phyloP scores from a whole-genome alignment of 2,888 invertebrate species.

The Trilocha varians region DNA sequence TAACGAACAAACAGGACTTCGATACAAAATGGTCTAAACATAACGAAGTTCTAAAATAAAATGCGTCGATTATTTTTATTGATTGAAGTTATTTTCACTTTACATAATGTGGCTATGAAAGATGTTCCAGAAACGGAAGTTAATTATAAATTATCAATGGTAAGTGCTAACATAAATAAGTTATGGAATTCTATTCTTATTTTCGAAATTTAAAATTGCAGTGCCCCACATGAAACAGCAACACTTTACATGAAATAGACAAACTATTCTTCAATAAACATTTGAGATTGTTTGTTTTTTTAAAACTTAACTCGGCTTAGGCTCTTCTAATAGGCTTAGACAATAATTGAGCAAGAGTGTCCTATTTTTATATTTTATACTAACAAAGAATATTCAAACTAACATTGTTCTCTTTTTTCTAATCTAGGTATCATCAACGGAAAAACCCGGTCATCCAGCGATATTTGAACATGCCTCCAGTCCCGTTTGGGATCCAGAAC shows the following conservation, averaged over 20 bases:
- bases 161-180: slow-evolving; percentile 25
- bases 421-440: slow-evolving; percentile 39
- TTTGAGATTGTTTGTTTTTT: no score
- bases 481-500: slow-evolving; percentile 72
- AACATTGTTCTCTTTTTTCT: no score
- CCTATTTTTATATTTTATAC: no score
- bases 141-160: slow-evolving; percentile 46
- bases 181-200: no score
- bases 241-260: not conserved
- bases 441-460: slow-evolving; percentile 32
- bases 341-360: no score
- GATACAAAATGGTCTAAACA: not conserved
- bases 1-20: no score
- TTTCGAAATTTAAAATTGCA: not conserved
- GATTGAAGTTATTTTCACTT: not conserved
- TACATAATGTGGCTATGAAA: not conserved
- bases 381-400: no score
- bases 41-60: not conserved
- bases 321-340: no score
- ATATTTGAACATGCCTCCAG: slow-evolving; percentile 46
- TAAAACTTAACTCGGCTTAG: no score
- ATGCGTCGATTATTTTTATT: not conserved
- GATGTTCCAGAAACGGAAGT: slow-evolving; percentile 10
- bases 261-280: no score
- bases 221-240: not conserved